phyloP scores from a whole-genome alignment of 2,888 invertebrate genomes.

The Calephelis perditalis region DNA sequence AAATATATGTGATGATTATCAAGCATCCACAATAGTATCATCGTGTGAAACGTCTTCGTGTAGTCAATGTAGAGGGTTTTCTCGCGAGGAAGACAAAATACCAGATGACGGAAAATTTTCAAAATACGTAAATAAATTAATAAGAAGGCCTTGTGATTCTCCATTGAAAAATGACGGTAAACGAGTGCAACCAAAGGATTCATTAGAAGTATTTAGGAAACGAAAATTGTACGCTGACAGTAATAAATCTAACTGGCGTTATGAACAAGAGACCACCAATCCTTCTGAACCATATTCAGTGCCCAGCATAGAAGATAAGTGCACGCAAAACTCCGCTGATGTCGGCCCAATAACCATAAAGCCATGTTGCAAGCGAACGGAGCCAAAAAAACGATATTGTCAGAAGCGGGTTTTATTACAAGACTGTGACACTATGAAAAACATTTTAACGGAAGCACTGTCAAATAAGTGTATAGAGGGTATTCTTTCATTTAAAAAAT shows the following conservation, averaged over 20 bases:
- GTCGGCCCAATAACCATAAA: constrained; percentile 28
- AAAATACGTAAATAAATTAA: constrained; percentile 37
- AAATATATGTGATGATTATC: constrained; percentile 48
- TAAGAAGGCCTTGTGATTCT: constrained; percentile 25
- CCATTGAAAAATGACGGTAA: constrained; percentile 27
- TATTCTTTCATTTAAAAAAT: constrained; percentile 39
- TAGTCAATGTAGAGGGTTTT: constrained; percentile 31
- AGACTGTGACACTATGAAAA: constrained; percentile 36
- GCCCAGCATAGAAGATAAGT: constrained; percentile 36
- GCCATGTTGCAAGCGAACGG: constrained; percentile 27
- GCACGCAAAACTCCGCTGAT: constrained; percentile 28
- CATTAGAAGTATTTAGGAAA: constrained; percentile 52
- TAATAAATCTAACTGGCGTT: constrained; percentile 43
- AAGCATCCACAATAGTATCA: constrained; percentile 38
- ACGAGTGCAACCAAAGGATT: constrained; percentile 54
- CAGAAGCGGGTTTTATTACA: constrained; percentile 46
- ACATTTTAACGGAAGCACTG: constrained; percentile 27
- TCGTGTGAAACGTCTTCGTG: constrained; percentile 41
- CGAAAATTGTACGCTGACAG: constrained; percentile 48
- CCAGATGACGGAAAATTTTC: constrained; percentile 24
- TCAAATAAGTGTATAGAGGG: constrained; percentile 31
- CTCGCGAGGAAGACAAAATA: constrained; percentile 29
- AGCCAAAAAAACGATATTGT: constrained; percentile 23
- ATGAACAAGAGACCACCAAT: constrained; percentile 23
- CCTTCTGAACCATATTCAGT: constrained; percentile 22